Evolutionary conservation across 2,113 vertebrate genomes (phyloP).

Genomic region (Poicephalus gulielmi): DNA sequence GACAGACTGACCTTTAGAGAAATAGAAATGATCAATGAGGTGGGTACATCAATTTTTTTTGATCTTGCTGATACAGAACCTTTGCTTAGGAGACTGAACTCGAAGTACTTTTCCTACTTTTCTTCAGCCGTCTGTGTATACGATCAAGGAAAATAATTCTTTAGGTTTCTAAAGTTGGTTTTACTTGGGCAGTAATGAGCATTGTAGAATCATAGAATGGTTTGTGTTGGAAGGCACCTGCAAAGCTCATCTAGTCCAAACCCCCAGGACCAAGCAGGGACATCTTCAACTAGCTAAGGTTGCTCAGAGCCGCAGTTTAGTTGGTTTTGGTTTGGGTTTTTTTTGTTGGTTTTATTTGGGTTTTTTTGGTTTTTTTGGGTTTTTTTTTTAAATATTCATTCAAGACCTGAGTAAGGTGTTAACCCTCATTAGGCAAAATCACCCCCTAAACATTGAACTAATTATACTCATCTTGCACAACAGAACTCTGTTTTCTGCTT

Average conservation of each 20-base stretch:
- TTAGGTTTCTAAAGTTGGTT: not conserved
- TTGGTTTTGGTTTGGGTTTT: not conserved
- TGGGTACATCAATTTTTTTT: conserved; percentile 36
- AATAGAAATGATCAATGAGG: conserved; percentile 99
- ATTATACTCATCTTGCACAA: not conserved
- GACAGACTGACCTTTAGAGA: conserved; percentile 97
- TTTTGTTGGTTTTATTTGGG: no score
- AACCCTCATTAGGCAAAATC: not conserved
- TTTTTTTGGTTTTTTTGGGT: no score
- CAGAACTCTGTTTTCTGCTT: not conserved
- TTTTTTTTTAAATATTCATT: not conserved
- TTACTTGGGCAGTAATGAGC: not conserved
- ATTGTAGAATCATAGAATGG: not conserved
- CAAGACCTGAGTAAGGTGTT: not conserved
- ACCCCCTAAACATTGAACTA: not conserved
- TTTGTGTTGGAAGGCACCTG: not conserved
- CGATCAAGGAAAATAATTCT: not conserved
- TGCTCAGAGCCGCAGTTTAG: not conserved
- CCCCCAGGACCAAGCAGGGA: not conserved
- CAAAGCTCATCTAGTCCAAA: not conserved
- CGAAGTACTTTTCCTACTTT: not conserved
- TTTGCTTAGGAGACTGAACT: not conserved
- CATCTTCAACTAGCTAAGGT: not conserved
- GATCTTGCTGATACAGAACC: not conserved
- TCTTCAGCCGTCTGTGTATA: not conserved